A percentile compares a stretch with the other conserved stretches of the same genome.
Conservation (phyloP, 1,140 invertebrate species). For the Scaptomyza pallida region DNA sequence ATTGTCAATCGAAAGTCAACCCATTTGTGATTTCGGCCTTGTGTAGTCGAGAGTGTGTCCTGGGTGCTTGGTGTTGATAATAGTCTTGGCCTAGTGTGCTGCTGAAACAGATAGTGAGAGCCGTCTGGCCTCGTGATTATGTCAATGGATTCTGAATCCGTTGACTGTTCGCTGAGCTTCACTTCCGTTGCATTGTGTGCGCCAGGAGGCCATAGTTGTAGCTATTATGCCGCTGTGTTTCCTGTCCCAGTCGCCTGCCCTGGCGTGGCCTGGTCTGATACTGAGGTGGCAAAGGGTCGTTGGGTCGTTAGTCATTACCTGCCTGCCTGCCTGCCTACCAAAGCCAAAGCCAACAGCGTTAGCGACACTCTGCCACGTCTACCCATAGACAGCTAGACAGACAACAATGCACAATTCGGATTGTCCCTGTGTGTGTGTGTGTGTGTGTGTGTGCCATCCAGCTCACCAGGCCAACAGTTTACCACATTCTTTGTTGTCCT, state of each 20-base stretch:
- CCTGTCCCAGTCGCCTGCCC: constrained; percentile 23
- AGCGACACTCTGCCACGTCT: constrained; percentile 18
- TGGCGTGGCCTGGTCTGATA: background rate
- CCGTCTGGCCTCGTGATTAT: constrained; percentile 23
- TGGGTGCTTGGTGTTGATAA: constrained; percentile 16
- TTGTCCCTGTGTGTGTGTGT: background rate
- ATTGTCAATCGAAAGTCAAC: constrained; percentile 29
- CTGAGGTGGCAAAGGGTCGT: no score
- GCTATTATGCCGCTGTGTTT: constrained; percentile 48
- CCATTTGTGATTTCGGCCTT: constrained; percentile 6
- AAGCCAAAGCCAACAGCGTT: constrained; percentile 22
- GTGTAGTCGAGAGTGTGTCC: background rate
- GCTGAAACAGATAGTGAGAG: constrained; percentile 15
- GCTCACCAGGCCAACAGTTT: background rate
- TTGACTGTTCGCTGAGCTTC: constrained; percentile 27
- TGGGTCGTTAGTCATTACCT: constrained; percentile 27
- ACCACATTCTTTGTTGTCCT: constrained; percentile 26
- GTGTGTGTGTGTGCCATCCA: background rate
- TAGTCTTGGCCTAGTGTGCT: constrained; percentile 10
- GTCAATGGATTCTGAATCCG: constrained; percentile 29
- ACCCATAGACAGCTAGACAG: background rate
- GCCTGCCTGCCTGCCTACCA: constrained; percentile 12
- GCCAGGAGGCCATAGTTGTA: constrained; percentile 17
- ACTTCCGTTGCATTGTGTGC: constrained; percentile 46
- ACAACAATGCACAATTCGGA: constrained; percentile 37